These are phyloP conservation scores for Drosophila quasianomalipes DNA, from an alignment of 2,888 invertebrate genomes.

Conservation along the genomic window DNA sequence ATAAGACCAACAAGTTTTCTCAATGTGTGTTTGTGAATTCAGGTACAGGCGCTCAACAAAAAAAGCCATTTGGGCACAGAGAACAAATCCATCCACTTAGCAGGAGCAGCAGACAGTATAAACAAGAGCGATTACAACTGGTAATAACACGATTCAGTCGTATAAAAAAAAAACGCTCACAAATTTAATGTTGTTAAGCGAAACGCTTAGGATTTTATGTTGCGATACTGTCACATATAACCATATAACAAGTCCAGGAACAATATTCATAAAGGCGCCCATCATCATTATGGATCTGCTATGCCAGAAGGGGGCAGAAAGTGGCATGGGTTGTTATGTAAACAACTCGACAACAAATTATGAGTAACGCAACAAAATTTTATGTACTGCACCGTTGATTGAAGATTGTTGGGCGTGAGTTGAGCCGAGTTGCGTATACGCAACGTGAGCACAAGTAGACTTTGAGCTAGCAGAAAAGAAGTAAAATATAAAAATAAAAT, in stretches of 20 bases:
- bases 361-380: slow-evolving; percentile 68
- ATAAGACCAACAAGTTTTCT: background rate
- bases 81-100: slow-evolving; percentile 58
- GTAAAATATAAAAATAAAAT: slow-evolving; percentile 14
- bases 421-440: slow-evolving; percentile 47
- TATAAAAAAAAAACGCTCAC: slow-evolving; percentile 61
- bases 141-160: slow-evolving; percentile 75
- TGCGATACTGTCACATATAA: slow-evolving; percentile 16
- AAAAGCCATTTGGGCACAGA: slow-evolving; percentile 13
- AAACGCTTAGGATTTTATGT: slow-evolving; percentile 67
- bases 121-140: slow-evolving; percentile 63
- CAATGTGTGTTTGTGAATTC: slow-evolving; percentile 31
- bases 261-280: slow-evolving; percentile 53
- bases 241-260: slow-evolving; percentile 32
- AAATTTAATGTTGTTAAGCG: slow-evolving; percentile 65
- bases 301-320: background rate
- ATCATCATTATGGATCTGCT: slow-evolving; percentile 38
- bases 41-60: slow-evolving; percentile 13
- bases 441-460: slow-evolving; percentile 23
- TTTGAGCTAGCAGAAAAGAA: background rate
- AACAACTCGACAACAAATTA: slow-evolving; percentile 74
- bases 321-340: slow-evolving; percentile 34
- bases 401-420: slow-evolving; percentile 39
- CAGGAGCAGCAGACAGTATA: slow-evolving; percentile 24
- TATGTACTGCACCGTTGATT: slow-evolving; percentile 67